These are phyloP conservation scores for Blastobasis adustella DNA, from an alignment of 2,888 invertebrate genomes.

Conservation along the genomic window DNA sequence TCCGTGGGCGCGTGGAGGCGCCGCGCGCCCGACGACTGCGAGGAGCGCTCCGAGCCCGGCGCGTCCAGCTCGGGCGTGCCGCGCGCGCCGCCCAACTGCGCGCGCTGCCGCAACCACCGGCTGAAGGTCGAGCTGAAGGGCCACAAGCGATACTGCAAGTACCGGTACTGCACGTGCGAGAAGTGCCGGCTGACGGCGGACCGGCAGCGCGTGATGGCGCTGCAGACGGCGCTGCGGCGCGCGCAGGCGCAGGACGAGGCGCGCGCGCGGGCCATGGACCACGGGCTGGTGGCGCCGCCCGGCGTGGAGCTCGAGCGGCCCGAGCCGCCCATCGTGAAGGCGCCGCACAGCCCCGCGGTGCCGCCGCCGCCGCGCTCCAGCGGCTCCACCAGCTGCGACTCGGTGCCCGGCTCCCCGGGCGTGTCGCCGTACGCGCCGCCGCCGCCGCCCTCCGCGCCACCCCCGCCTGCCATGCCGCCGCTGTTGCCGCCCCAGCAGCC, in stretches of 20 bases:
- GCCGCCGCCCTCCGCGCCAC: conserved; percentile 77
- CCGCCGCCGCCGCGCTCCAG: conserved; percentile 48
- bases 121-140: conserved; percentile 91
- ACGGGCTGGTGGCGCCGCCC: conserved; percentile 56
- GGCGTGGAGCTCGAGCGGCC: conserved; percentile 63
- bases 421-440: conserved; percentile 57
- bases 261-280: conserved; percentile 60
- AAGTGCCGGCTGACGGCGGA: conserved; percentile 92
- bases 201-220: conserved; percentile 91
- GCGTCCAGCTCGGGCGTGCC: conserved; percentile 76
- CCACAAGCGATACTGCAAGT: conserved; percentile 94
- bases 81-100: conserved; percentile 92
- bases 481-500: conserved; percentile 63
- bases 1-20: conserved; percentile 67
- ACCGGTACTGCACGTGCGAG: conserved; percentile 87
- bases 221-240: conserved; percentile 87
- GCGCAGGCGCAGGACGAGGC: conserved; percentile 91
- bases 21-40: conserved; percentile 63
- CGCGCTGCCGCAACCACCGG: conserved; percentile 94
- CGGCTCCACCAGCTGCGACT: conserved; percentile 59
- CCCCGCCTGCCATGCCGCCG: conserved; percentile 66
- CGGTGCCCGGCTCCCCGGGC: conserved; percentile 59
- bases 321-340: conserved; percentile 61
- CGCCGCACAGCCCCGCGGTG: conserved; percentile 52
- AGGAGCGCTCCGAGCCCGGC: conserved; percentile 64